Evolutionary conservation across 2,888 invertebrate genomes (phyloP), one percentile per base, ranked within the genome.

Genomic region (Mesopsocus fuscifrons): DNA sequence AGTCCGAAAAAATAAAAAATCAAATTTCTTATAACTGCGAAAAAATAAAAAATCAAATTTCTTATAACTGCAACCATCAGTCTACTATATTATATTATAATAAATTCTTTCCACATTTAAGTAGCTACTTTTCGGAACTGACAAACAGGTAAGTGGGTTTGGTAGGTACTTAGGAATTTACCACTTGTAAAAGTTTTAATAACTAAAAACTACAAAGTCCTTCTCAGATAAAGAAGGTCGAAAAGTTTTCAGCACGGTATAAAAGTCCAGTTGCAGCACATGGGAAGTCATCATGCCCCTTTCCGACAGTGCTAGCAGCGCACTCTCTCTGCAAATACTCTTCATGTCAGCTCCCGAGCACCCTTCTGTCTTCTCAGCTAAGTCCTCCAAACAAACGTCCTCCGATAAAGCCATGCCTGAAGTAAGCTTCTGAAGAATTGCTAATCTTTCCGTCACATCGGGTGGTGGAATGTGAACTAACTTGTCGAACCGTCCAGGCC

Each of bases 311-410:
- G 76, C 71, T 49, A 59, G 53, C 45, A 76, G 53, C 18, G 69
- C 77, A 2, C 76, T 75, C 58, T 70, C 47, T 17, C 52, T 66
- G 51, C 72, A 71, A 4, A 74, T 55, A 56, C 67, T 69, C 50
- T 67, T 64, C 17, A 74, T 55, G 57, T 75, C 74, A 13, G 74
- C 74, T n/a, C 74, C 74, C 15, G 72, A 71, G 53, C 59, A 74
- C 42, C 54, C 50, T 13, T 64, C 57, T 0, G 73, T 73, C 43
- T 51, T 52, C 3, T 50, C 38, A 1, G 71, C 68, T 31, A 74
- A 51, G 15, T 51, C 41, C 2, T 52, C 49, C 9, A 72, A 51
- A 46, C 62, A 49, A 4, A 68, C 60, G 47, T 66, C 55, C 23
- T 52, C 49, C 2, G 49, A 51, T 21, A 69, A 55, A 1, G 68